These are phyloP conservation scores for Lepidocyrtoides sp. DNA, from an alignment of 2,888 invertebrate species.

Conservation along the genomic window DNA sequence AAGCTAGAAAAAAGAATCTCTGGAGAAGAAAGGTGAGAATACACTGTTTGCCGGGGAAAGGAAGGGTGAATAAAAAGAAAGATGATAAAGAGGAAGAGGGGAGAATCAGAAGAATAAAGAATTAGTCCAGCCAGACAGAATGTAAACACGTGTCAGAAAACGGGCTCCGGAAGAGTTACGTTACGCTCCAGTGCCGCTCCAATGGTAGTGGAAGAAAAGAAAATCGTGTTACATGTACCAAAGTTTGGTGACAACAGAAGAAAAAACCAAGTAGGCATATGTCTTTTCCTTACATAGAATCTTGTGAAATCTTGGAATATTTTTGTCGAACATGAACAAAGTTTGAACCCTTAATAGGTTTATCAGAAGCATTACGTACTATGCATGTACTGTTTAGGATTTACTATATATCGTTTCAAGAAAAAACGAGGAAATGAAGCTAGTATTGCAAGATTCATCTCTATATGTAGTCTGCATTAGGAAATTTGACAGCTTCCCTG, in stretches of 20 bases:
- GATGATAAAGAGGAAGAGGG: constrained; percentile 7
- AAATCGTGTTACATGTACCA: no score
- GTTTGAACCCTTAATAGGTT: not conserved
- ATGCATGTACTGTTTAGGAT: not conserved
- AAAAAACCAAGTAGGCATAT: no score
- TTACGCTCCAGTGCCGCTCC: constrained; percentile 37
- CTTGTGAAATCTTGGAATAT: no score
- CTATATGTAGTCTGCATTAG: no score
- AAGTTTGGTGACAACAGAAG: no score
- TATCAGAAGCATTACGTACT: not conserved
- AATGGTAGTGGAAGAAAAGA: constrained; percentile 10
- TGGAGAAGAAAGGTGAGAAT: constrained; percentile 49
- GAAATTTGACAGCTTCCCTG: constrained; percentile 59
- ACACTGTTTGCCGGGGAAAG: not conserved
- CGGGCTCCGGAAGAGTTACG: constrained; percentile 53
- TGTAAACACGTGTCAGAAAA: constrained; percentile 58
- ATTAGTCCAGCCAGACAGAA: not conserved
- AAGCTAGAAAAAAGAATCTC: constrained; percentile 24
- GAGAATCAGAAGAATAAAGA: constrained; percentile 11
- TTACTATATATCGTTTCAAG: constrained; percentile 15
- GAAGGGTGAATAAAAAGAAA: constrained; percentile 45
- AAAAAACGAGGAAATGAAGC: not conserved
- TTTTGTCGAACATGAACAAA: not conserved
- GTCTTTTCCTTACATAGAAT: no score
- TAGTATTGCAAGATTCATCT: constrained; percentile 22